phyloP scores from a whole-genome alignment of 2,888 invertebrate species.

The Hirtodrosophila trivittata region DNA sequence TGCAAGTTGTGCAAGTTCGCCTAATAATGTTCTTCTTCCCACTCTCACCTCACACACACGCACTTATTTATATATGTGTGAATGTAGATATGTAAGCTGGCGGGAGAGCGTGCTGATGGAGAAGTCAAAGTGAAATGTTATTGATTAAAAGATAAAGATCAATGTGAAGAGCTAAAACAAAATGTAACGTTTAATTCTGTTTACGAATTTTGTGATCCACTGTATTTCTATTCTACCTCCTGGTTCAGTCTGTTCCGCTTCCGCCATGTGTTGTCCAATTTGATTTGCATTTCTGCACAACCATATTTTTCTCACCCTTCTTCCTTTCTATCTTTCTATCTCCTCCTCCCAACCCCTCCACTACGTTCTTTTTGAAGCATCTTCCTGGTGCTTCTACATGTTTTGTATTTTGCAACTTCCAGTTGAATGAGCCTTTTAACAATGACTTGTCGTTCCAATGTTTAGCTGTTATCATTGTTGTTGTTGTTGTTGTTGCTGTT shows the following conservation, averaged over 20 bases:
- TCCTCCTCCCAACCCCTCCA: background rate
- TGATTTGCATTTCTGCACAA: constrained; percentile 59
- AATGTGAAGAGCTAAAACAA: too few species aligned
- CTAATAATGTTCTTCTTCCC: too few species aligned
- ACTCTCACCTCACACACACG: too few species aligned
- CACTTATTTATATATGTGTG: too few species aligned
- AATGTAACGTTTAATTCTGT: too few species aligned
- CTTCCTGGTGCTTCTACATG: constrained; percentile 10
- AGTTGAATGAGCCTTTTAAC: constrained; percentile 55
- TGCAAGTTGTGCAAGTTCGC: too few species aligned
- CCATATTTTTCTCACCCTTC: background rate
- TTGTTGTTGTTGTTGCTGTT: constrained; percentile 13
- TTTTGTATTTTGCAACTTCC: constrained; percentile 60
- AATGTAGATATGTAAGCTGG: too few species aligned
- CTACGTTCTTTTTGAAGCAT: background rate
- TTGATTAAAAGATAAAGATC: too few species aligned
- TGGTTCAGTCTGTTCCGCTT: constrained; percentile 1
- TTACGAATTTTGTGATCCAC: too few species aligned
- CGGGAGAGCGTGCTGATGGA: too few species aligned
- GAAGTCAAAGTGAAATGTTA: too few species aligned
- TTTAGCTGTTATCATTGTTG: constrained; percentile 11
- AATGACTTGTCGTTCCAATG: constrained; percentile 36
- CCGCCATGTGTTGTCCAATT: constrained; percentile 24
- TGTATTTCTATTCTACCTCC: too few species aligned
- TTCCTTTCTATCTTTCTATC: background rate